phyloP scores from a whole-genome alignment of 2,797 vertebrate species.

The Lateolabrax maculatus region DNA sequence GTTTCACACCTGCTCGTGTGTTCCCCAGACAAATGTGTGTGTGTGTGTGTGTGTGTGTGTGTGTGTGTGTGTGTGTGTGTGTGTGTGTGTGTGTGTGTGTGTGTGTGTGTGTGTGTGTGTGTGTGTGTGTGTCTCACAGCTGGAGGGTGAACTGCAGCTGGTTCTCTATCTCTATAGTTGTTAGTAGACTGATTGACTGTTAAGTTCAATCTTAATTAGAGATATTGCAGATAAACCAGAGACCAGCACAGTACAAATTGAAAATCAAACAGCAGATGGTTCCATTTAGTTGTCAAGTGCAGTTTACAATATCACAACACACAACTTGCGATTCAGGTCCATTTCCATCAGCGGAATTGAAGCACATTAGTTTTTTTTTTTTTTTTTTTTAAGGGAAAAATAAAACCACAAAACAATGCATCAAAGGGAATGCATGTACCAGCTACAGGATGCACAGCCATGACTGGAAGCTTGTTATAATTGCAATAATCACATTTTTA shows the following conservation, averaged over 20 bases:
- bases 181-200: slow-evolving; percentile 58
- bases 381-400: not conserved
- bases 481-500: not conserved
- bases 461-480: not conserved
- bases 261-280: slow-evolving; percentile 2
- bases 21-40: slow-evolving; percentile 27
- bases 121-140: not conserved
- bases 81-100: not conserved
- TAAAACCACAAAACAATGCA: not conserved
- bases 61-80: not conserved
- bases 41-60: slow-evolving; percentile 3
- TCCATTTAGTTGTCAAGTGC: not conserved
- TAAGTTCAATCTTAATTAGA: slow-evolving; percentile 57
- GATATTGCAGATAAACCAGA: slow-evolving; percentile 27
- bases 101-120: not conserved
- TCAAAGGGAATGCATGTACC: not conserved
- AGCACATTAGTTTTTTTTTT: not conserved
- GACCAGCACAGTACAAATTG: not conserved
- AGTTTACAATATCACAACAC: not conserved
- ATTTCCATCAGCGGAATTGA: not conserved
- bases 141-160: slow-evolving; percentile 52
- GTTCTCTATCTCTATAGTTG: slow-evolving; percentile 48
- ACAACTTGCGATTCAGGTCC: not conserved
- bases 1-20: slow-evolving; percentile 56
- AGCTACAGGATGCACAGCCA: not conserved